phyloP scores from a whole-genome alignment of 1,140 invertebrate species.

The Chironomus striatipennis region DNA sequence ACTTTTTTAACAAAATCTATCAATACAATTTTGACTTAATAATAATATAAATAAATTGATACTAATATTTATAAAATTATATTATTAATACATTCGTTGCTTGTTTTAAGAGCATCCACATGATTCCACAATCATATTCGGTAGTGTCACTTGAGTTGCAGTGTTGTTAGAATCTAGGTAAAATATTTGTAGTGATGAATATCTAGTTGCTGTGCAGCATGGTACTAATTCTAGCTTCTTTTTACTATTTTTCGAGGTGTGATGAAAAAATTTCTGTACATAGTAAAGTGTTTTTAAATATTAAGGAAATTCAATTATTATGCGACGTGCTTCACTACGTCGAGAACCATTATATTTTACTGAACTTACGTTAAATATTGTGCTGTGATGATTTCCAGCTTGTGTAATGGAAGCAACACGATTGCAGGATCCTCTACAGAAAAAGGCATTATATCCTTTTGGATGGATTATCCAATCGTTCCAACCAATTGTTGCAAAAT shows the following conservation, averaged over 20 bases:
- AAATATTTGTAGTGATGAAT: slow-evolving; percentile 62
- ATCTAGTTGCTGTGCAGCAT: slow-evolving; percentile 68
- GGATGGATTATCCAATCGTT: slow-evolving; percentile 79
- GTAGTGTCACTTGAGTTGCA: slow-evolving; percentile 62
- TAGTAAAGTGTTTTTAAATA: too few relatives aligned
- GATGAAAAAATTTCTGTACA: background rate
- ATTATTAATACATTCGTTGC: too few relatives aligned
- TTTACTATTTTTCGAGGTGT: slow-evolving; percentile 16
- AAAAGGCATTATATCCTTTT: slow-evolving; percentile 70
- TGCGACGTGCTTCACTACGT: too few relatives aligned
- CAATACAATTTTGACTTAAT: too few relatives aligned
- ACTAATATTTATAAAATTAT: too few relatives aligned
- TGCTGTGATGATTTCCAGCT: slow-evolving; percentile 55
- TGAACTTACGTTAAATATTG: slow-evolving; percentile 62
- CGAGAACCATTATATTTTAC: too few relatives aligned
- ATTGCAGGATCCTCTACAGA: slow-evolving; percentile 69
- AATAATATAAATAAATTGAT: too few relatives aligned
- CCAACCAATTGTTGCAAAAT: slow-evolving; percentile 78
- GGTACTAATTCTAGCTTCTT: slow-evolving; percentile 52
- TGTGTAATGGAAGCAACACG: slow-evolving; percentile 56
- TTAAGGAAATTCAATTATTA: too few relatives aligned
- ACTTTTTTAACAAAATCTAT: too few relatives aligned
- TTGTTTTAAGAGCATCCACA: slow-evolving; percentile 65
- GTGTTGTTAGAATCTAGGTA: slow-evolving; percentile 65
- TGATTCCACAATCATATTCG: slow-evolving; percentile 74